Evolutionary conservation across 2,797 vertebrate genomes (phyloP), one percentile per base, ranked within the genome.

Genomic region (Pangasius krempfi): DNA sequence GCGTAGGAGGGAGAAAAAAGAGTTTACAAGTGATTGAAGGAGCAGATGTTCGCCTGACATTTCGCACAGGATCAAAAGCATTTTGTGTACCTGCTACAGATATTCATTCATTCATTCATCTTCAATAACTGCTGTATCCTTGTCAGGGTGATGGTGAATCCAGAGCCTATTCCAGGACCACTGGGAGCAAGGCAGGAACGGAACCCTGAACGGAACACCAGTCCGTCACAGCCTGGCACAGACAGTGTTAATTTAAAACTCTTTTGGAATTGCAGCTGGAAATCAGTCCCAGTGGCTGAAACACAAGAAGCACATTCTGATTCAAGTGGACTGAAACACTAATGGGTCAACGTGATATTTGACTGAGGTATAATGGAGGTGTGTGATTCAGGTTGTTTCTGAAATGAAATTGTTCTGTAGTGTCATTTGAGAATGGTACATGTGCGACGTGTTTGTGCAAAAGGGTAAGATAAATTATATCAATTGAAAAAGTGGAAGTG

Each of bases 321-420:
- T 68, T 79, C 13, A 33, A 79, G 75, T 80, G 72, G 73, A 79
- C 47, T 50, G 47, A 66, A 66, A 62, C 73, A 58, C 72, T 78
- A 68, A 79, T 85, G 58, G 9, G 72, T 30, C 50, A 79, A 30
- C 30, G 47, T 47, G 33, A 44, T 68, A 52, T 66, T 84, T 16
- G 47, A 79, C 44, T 79, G 22, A 40, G 27, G 62, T 58, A 52
- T 85, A 85, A 88, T 62, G 76, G 78, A 84, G 14, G 44, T 68
- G 58, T 62, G 9, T 82, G 27, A 62, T 62, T 62, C 37, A 64
- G 75, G 60, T 78, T 66, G 85, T 87, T 91, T 87, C 89, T 64
- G 6, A 89, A 90, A 89, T 75, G 44, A 85, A 88, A 89, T 86
- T 88, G 88, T 50, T 73, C 86, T 87, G 81, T 88, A 79, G 89